Conservation (phyloP, 2,113 vertebrate species). For the Trichechus manatus region DNA sequence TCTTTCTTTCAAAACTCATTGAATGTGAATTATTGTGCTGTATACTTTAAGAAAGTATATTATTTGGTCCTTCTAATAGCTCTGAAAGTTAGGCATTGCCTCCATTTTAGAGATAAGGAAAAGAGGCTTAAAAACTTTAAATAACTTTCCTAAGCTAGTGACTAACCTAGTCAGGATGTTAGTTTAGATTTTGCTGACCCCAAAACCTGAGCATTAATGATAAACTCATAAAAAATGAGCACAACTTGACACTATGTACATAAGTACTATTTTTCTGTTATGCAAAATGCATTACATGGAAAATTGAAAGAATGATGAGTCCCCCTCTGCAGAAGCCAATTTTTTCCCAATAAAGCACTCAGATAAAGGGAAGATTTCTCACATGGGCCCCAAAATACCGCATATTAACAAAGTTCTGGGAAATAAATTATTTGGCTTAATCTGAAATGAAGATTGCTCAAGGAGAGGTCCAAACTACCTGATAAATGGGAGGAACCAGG, state of each 20-base stretch:
- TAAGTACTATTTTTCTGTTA: neutral
- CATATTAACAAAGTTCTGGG: neutral
- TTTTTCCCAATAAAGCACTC: neutral
- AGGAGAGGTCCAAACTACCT: neutral
- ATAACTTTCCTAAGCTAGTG: neutral
- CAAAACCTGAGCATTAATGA: slow-evolving; percentile 10
- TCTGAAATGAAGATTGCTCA: neutral
- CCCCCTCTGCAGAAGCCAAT: neutral
- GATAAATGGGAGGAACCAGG: neutral
- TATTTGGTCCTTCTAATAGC: neutral
- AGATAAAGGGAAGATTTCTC: neutral
- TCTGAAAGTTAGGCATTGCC: neutral
- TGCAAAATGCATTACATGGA: neutral
- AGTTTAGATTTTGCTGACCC: slow-evolving; percentile 15
- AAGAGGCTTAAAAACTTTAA: neutral
- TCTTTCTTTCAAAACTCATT: neutral
- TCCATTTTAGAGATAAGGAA: slow-evolving; percentile 8
- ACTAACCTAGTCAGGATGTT: neutral
- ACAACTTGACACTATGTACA: neutral
- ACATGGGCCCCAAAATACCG: neutral
- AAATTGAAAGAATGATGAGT: neutral
- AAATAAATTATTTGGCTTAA: neutral
- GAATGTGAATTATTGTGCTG: neutral
- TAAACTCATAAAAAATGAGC: neutral
- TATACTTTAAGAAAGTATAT: neutral